Percentiles rank a stretch among this genome's conserved stretches.
Conservation (phyloP, 2,797 vertebrate species). For the Paguma larvata region DNA sequence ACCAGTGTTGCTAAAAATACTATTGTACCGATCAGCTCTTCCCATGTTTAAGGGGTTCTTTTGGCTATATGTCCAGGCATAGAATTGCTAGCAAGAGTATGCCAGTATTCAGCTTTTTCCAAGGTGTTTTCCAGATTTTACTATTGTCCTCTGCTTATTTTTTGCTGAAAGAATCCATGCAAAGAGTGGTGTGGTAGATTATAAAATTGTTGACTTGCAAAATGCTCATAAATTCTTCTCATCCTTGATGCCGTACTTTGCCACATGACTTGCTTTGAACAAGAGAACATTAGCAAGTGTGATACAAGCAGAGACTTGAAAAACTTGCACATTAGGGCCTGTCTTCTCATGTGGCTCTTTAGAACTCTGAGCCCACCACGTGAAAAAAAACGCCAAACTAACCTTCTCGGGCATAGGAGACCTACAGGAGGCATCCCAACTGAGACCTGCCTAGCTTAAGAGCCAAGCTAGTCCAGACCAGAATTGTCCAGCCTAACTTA, state of each 20-base stretch:
- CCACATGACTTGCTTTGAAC: neutral
- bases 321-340: neutral
- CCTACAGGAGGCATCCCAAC: neutral
- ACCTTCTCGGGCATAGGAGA: neutral
- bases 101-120: neutral
- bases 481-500: neutral
- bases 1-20: neutral
- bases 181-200: neutral
- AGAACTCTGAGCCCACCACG: neutral
- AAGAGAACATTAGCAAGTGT: neutral
- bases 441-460: neutral
- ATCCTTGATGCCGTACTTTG: neutral
- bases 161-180: constrained; percentile 29
- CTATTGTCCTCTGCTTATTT: neutral
- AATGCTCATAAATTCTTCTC: constrained; percentile 1
- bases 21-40: neutral
- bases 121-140: neutral
- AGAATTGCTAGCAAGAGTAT: neutral
- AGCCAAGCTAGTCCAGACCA: neutral
- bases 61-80: neutral
- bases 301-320: neutral
- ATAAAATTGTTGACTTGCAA: neutral
- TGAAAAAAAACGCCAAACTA: neutral
- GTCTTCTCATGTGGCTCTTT: neutral
- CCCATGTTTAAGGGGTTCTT: neutral